Percentiles rank a stretch among this genome's conserved stretches.
Evolutionary conservation across 35 echinoderm and acorn worm genomes (phyloP).

Genomic region (Apostichopus japonicus): DNA sequence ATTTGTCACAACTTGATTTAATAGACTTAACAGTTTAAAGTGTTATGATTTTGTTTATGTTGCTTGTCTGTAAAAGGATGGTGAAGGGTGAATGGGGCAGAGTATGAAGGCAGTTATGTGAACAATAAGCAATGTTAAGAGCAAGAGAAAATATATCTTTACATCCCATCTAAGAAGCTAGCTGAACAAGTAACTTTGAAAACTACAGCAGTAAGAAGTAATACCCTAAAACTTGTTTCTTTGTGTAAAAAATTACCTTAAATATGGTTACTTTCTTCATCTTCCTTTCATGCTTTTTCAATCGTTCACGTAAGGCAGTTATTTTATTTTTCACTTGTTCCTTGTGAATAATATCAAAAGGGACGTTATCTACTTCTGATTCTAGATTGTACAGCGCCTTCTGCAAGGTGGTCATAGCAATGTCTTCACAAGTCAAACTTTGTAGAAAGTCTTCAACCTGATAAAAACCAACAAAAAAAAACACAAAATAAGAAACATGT

Average conservation of each 20-base stretch:
- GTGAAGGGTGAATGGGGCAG: no score
- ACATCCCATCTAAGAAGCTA: no score
- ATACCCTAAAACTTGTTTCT: no score
- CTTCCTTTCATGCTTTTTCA: conserved; percentile 26
- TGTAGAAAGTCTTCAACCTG: neutral
- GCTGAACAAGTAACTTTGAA: no score
- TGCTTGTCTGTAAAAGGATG: no score
- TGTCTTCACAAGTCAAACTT: neutral
- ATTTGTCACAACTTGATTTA: no score
- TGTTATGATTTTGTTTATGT: no score
- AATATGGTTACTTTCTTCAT: conserved; percentile 42
- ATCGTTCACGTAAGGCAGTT: neutral
- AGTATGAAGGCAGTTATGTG: no score
- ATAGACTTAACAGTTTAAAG: no score
- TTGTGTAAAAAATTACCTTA: neutral
- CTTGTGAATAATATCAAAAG: neutral
- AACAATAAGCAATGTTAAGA: no score
- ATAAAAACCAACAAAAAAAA: neutral
- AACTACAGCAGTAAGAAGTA: no score
- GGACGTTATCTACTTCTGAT: neutral
- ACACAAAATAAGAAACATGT: neutral
- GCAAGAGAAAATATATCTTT: no score
- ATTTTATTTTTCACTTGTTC: conserved; percentile 28
- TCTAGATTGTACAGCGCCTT: neutral
- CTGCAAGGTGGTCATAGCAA: neutral